A percentile compares a stretch with the other conserved stretches of the same genome.
phyloP scores from a whole-genome alignment of 2,888 invertebrate species.

The Hypena proboscidalis region DNA sequence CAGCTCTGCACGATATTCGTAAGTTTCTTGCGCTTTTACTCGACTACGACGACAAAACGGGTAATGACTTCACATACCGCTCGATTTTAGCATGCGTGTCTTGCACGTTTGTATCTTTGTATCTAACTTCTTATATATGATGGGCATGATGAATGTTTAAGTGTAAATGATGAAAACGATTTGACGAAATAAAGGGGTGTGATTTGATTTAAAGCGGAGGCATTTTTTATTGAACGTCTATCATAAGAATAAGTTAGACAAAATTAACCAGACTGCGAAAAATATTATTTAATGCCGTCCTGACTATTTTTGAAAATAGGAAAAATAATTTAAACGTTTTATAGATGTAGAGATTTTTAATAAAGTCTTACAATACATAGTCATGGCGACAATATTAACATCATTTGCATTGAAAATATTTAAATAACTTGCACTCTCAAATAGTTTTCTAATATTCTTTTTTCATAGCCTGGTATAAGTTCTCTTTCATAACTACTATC shows the following conservation, averaged over 20 bases:
- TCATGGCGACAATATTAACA: neutral
- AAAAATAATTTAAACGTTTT: too few species aligned
- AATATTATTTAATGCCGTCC: neutral
- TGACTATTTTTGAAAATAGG: neutral
- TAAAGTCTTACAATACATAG: too few species aligned
- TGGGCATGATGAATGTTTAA: conserved; percentile 12
- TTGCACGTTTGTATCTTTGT: conserved; percentile 8
- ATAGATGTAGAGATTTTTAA: too few species aligned
- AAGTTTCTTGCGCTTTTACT: conserved; percentile 69
- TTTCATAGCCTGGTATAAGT: conserved; percentile 1
- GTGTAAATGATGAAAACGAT: conserved; percentile 12
- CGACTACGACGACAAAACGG: neutral
- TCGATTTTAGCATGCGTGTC: conserved; percentile 6
- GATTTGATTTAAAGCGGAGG: too few species aligned
- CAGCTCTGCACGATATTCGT: conserved; percentile 89
- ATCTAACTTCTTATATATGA: conserved; percentile 1
- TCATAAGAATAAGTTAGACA: too few species aligned
- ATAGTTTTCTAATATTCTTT: too few species aligned
- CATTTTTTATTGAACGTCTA: too few species aligned
- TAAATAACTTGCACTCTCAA: too few species aligned
- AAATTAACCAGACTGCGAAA: conserved; percentile 2
- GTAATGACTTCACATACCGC: neutral
- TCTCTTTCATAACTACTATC: neutral
- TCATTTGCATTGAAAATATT: too few species aligned
- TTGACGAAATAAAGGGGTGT: too few species aligned